phyloP scores from a whole-genome alignment of 2,113 vertebrate genomes.

The Solea senegalensis region DNA sequence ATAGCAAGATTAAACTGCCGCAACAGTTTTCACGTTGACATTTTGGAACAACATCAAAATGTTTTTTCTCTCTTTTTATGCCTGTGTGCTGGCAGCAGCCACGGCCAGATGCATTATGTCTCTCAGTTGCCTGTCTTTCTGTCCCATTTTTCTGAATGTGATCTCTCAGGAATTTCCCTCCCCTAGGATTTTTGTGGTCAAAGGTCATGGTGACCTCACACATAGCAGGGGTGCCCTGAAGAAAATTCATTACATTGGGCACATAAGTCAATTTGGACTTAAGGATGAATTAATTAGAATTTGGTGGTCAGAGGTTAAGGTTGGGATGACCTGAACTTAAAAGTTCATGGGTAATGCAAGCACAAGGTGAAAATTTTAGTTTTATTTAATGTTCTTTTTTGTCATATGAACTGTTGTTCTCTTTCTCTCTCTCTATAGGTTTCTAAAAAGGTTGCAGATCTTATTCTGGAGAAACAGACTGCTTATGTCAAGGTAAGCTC shows the following conservation, averaged over 20 bases:
- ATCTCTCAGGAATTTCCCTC: background rate
- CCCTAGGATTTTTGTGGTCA: background rate
- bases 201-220: background rate
- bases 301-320: background rate
- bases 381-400: background rate
- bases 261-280: background rate
- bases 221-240: background rate
- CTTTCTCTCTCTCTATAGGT: constrained; percentile 81
- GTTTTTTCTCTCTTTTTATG: constrained; percentile 3
- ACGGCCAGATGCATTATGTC: background rate
- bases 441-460: constrained; percentile 97
- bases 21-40: constrained; percentile 35
- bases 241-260: background rate
- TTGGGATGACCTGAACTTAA: background rate
- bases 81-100: background rate
- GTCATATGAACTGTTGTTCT: background rate
- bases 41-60: constrained; percentile 35
- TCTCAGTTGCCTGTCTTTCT: background rate
- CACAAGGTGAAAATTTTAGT: background rate
- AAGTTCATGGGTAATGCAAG: background rate
- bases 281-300: background rate
- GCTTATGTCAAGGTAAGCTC: constrained; percentile 95
- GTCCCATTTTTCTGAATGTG: background rate
- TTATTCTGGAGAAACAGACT: constrained; percentile 98
- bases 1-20: constrained; percentile 20